phyloP scores from a whole-genome alignment of 2,797 vertebrate species.

The Rhyacichthys aspro region DNA sequence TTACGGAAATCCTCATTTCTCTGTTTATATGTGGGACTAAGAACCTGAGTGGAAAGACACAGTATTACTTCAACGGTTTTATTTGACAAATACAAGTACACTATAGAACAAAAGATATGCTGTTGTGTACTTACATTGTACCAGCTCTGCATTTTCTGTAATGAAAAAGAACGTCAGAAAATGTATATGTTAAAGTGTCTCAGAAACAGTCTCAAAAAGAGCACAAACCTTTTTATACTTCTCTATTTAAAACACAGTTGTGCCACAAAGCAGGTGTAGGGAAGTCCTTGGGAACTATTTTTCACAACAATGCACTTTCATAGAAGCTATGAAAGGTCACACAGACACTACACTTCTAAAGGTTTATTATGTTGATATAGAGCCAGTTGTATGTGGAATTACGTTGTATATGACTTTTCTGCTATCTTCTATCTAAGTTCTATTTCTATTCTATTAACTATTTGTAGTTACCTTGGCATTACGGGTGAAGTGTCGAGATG shows the following conservation, averaged over 20 bases:
- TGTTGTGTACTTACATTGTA: conserved; percentile 88
- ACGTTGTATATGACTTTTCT: too few species aligned
- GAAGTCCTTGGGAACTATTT: background rate
- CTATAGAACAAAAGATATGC: background rate
- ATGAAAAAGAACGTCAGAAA: conserved; percentile 42
- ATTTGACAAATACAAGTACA: background rate
- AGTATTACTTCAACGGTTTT: background rate
- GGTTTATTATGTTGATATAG: too few species aligned
- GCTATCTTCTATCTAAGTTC: too few species aligned
- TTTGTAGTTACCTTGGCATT: conserved; percentile 84
- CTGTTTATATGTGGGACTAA: conserved; percentile 93
- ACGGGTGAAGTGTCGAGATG: conserved; percentile 87
- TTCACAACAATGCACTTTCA: background rate
- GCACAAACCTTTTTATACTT: background rate
- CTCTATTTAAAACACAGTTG: background rate
- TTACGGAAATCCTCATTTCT: conserved; percentile 92
- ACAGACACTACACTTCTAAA: background rate
- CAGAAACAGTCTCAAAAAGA: too few species aligned
- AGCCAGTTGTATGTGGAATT: too few species aligned
- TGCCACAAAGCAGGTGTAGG: background rate
- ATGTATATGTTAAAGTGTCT: background rate
- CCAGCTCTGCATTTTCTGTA: conserved; percentile 96
- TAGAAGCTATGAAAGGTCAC: background rate
- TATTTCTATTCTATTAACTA: too few species aligned
- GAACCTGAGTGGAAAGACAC: conserved; percentile 77